Evolutionary conservation across 2,888 invertebrate species (phyloP).

Genomic region (Nasonovia ribisnigri): DNA sequence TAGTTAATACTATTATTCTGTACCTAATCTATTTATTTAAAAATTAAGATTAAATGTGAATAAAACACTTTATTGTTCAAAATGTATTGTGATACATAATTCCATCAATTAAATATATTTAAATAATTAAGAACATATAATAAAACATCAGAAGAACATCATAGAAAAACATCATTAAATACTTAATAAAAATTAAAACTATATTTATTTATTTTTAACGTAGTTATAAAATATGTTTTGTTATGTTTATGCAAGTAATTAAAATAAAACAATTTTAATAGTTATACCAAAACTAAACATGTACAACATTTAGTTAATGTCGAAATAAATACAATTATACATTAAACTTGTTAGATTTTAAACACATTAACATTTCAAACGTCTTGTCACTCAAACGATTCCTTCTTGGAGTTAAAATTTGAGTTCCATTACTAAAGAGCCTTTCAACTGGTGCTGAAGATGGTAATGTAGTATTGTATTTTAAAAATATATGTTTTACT

Average conservation of each 20-base stretch:
- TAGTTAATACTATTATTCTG: neutral
- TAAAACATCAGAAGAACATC: too few species aligned
- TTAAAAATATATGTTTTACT: neutral
- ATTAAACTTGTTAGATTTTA: neutral
- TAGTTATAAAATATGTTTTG: too few species aligned
- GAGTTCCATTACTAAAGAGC: neutral
- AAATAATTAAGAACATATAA: too few species aligned
- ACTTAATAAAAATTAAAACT: too few species aligned
- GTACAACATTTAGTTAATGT: neutral
- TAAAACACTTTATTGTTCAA: neutral
- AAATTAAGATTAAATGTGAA: neutral
- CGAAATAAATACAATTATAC: neutral
- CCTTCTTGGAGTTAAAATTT: conserved; percentile 31
- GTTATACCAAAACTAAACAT: too few species aligned
- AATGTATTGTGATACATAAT: neutral
- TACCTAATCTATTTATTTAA: neutral
- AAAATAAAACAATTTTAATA: too few species aligned
- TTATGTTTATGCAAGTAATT: too few species aligned
- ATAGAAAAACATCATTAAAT: too few species aligned
- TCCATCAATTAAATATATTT: too few species aligned
- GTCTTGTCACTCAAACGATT: neutral
- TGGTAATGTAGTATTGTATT: conserved; percentile 19
- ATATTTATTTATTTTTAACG: too few species aligned
- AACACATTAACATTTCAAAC: neutral
- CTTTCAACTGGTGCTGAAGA: conserved; percentile 25